Evolutionary conservation across 2,113 vertebrate genomes (phyloP), one percentile per base, ranked within the genome.

Genomic region (Apodemus speciosus): DNA sequence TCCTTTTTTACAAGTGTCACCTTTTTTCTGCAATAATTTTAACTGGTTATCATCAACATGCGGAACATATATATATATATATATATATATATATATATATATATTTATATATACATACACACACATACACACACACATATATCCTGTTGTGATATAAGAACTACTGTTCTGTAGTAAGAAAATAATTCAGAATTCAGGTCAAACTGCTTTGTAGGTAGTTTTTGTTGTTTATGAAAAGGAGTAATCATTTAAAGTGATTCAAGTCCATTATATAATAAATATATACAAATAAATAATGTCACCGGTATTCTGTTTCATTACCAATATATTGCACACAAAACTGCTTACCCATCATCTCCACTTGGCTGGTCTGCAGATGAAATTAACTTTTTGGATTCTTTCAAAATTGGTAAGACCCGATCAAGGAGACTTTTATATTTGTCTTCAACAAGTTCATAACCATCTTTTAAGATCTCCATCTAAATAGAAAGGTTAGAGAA

Each of bases 391-490:
- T 25, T 49, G 64, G 0, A 83, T 89, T 95, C 91, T 58, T 97
- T 97, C 27, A 96, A 83, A 73, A 53, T 92, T 60, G 96, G 90
- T 1, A 97, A 97, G 94, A 96, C 64, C 80, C 94, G 97, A 68
- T 94, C 91, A 76, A 98, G 96, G 72, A 97, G 89, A 71, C 94
- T 93, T 10, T 96, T 96, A 80, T 87, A 96, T 80, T 88, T 81
- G 18, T 93, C 80, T 49, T 97, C 96, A 32, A 94, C 32, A 71
- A 88, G 35, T 72, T 83, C 64, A 72, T 21, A 49, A 68, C 60
- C 73, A 51, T 90, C 96, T 49, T 97, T 97, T 49, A 97, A 95
- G 94, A 98, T 96, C 72, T 96, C 81, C 87, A 96, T 60, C 98
- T 98, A 97, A 76, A 92, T 64, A 86, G 9, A 43, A 88, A 18